Base-by-base conservation (phyloP, 1,140 invertebrate species). In the Chymomyza costata region DNA sequence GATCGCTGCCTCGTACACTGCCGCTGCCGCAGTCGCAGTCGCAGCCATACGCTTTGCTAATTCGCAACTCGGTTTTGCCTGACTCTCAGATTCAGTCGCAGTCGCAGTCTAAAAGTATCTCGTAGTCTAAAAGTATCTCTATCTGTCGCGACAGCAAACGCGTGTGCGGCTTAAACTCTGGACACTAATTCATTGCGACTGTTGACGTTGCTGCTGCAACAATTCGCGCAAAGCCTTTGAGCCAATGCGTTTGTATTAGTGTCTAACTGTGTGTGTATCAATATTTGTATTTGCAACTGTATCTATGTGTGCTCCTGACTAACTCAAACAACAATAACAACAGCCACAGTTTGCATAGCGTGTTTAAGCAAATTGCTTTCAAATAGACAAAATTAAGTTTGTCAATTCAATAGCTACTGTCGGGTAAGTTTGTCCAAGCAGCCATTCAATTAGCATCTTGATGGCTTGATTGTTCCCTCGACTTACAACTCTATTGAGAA, bases 131-230 rank as follows among this genome's bases (percentile, higher is more conserved):
- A n/a, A n/a, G n/a, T n/a, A n/a, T n/a, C n/a, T n/a, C n/a, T n/a
- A 80, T 71, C 71, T 64, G 58, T 80, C 59, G 71, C 73, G 71
- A 78, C 65, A 78, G 70, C 38, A 58, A 78, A 66, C 71, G 71
- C 70, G 70, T 37, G 71, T 71, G 55, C 73, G 54, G 73, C 65
- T 71, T 57, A 51, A 69, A 49, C 68, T 65, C 35, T 51, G 55
- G 40, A 71, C 28, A 71, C 45, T 80, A 56, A 80, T 78, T 64
- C 67, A 37, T n/a, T n/a, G n/a, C n/a, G n/a, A n/a, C n/a, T 40
- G 15, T 32, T 66, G 3, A 8, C 3, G 3, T 25, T 25, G 21
- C 21, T 25, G 21, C 21, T 25, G 3, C 3, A 3, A 25, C 8
- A 5, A 5, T 25, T 8, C 21, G 21, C 21, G 3, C 3, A 25